Base-by-base conservation (phyloP, 2,113 vertebrate genomes). In the Salvelinus fontinalis region DNA sequence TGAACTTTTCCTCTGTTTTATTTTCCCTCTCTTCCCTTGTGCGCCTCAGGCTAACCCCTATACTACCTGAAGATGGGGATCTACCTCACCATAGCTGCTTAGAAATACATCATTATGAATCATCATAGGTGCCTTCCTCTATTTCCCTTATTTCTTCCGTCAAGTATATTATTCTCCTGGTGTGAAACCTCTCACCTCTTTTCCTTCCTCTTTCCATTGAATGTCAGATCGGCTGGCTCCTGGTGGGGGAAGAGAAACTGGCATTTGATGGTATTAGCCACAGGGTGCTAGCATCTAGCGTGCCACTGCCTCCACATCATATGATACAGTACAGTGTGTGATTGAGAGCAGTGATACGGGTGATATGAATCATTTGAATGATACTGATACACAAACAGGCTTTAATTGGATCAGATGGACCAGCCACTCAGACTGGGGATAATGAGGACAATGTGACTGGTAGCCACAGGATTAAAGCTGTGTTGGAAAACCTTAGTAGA, bases 201-300 rank as follows among this genome's bases (percentile, higher is more conserved):
- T 68, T 69, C 60, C 20, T 75, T 69, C 62, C 51, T 65, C 48
- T 24, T 26, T 67, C 57, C 76, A 62, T 31, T 67, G 64, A 65
- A 65, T 57, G 34, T 59, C 60, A 6, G 39, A 44, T 11, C 11
- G 65, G 73, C 44, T 81, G 79, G 75, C 81, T 79, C 73, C 39
- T 44, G 9, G 9, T 11, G 39, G 39, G 8, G 39, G 2, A 9
- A 44, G 39, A 44, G 39, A 44, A 8, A 22, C 26, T 8, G 20
- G 79, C 62, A 79, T 90, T 88, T 87, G 82, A 90, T 86, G 82
- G 81, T 62, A 78, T 59, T 76, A 86, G 74, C 76, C 78, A 26
- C 20, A 26, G 24, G 44, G 54, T 57, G 29, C 31, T 2, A 20
- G 49, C 60, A 60, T 44, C 7, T 39, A 39, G 34, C 34, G 34